Evolutionary conservation across 2,797 vertebrate species (phyloP), one percentile per base, ranked within the genome.

Genomic region (Tenualosa thibaudeaui): DNA sequence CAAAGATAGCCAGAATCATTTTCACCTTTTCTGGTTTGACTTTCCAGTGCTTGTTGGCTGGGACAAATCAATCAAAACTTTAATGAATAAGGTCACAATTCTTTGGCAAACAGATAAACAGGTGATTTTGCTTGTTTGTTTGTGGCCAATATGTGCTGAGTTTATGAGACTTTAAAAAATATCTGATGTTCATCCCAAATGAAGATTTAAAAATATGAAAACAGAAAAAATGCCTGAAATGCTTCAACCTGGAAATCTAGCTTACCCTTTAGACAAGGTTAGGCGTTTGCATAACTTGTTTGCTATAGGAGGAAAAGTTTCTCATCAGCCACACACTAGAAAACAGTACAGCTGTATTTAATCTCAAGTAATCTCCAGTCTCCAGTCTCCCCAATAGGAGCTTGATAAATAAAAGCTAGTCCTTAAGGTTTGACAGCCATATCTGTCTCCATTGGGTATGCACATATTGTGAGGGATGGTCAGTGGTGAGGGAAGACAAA

Each of bases 391-490:
- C 15, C 71, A 78, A 71, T 26, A 71, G 65, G 40, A 5, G 71
- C 40, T 8, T 78, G 71, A 78, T 78, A 78, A 78, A 78, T 78
- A 46, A 43, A 78, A 43, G 71, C 37, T 43, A 78, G 71, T 43
- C 71, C 71, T 78, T 78, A 78, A 78, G 37, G 71, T 78, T 78
- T 78, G 71, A 78, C 71, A 78, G 71, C 81, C 65, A 83, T 87
- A 85, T 19, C 24, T 84, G 86, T 89, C 89, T 86, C 88, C 56
- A 92, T 91, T 94, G 92, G 90, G 91, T 91, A 92, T 93, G 93
- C 87, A 22, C 91, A 92, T 93, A 92, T 93, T 93, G 93, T 93
- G 92, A 92, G 54, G 88, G 87, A 56, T 90, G 92, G 86, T 89
- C 91, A 75, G 81, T 51, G 86, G 17, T 78, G 71, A 43, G 68